Percentiles rank a stretch among this genome's conserved stretches.
Conservation (phyloP, 2,113 vertebrate genomes). For the Mormoops blainvillei region DNA sequence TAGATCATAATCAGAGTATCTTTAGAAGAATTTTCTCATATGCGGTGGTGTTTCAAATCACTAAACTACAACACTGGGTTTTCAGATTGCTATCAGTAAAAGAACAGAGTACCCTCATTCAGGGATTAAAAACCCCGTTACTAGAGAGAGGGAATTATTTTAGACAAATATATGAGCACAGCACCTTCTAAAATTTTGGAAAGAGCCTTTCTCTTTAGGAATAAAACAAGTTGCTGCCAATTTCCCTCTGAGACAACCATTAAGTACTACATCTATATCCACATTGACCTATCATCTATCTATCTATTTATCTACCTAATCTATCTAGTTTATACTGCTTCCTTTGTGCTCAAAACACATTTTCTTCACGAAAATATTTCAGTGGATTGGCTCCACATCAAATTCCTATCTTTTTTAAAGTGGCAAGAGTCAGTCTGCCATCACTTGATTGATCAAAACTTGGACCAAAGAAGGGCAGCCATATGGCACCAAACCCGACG, state of each 20-base stretch:
- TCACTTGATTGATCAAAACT: slow-evolving; percentile 62
- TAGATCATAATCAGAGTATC: not conserved
- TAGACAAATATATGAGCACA: not conserved
- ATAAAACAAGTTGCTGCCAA: slow-evolving; percentile 14
- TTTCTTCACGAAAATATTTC: slow-evolving; percentile 51
- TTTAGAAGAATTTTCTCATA: not conserved
- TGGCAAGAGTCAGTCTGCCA: slow-evolving; percentile 13
- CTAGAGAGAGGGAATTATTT: slow-evolving; percentile 31
- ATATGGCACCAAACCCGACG: slow-evolving; percentile 32
- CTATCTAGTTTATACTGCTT: not conserved
- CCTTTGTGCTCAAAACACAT: not conserved
- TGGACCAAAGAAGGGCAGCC: slow-evolving; percentile 43
- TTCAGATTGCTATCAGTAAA: slow-evolving; percentile 18
- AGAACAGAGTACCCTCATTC: not conserved
- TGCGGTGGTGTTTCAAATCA: not conserved
- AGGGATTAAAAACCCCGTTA: not conserved
- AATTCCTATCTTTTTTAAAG: slow-evolving; percentile 49
- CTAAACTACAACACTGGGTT: not conserved
- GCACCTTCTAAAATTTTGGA: slow-evolving; percentile 33
- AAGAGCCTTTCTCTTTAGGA: slow-evolving; percentile 4
- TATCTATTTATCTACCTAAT: no score
- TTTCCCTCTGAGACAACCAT: slow-evolving; percentile 38
- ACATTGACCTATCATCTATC: no score
- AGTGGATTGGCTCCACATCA: slow-evolving; percentile 23
- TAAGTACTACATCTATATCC: not conserved